Evolutionary conservation across 2,888 invertebrate species (phyloP).

Genomic region (Chalcosyrphus nemorum): DNA sequence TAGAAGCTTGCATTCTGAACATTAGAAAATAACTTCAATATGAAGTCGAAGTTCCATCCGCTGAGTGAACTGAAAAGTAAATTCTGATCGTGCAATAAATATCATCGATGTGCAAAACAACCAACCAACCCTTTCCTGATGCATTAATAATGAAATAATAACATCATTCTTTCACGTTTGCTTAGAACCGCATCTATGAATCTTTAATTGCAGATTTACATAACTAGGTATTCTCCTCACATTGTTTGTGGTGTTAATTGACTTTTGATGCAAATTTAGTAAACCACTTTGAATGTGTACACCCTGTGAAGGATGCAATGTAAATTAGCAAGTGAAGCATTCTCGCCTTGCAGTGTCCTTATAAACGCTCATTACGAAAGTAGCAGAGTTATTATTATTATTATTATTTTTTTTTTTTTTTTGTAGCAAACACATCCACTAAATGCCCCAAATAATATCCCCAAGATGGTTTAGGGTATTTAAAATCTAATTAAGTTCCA

Average conservation of each 20-base stretch:
- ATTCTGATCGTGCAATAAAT: background rate
- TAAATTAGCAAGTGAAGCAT: slow-evolving; percentile 35
- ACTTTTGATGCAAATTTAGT: slow-evolving; percentile 37
- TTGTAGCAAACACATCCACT: slow-evolving; percentile 53
- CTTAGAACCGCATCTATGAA: background rate
- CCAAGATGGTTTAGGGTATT: slow-evolving; percentile 67
- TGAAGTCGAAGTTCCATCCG: no score
- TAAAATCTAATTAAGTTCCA: slow-evolving; percentile 71
- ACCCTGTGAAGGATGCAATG: slow-evolving; percentile 10
- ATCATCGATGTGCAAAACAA: background rate
- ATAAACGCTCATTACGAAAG: slow-evolving; percentile 50
- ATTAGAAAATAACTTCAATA: no score
- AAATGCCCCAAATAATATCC: slow-evolving; percentile 63
- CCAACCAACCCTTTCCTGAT: background rate
- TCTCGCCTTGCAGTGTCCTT: slow-evolving; percentile 17
- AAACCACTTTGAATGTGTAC: slow-evolving; percentile 4
- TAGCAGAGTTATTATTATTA: no score
- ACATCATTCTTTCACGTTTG: background rate
- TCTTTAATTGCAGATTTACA: slow-evolving; percentile 32
- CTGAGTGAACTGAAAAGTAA: background rate
- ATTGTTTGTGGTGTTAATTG: slow-evolving; percentile 29
- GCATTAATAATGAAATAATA: slow-evolving; percentile 10
- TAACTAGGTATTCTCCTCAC: background rate
- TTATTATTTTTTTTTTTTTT: no score
- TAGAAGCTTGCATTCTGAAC: no score